Evolutionary conservation across 1,140 invertebrate species (phyloP), one percentile per base, ranked within the genome.

Genomic region (Heliothis subflexa): DNA sequence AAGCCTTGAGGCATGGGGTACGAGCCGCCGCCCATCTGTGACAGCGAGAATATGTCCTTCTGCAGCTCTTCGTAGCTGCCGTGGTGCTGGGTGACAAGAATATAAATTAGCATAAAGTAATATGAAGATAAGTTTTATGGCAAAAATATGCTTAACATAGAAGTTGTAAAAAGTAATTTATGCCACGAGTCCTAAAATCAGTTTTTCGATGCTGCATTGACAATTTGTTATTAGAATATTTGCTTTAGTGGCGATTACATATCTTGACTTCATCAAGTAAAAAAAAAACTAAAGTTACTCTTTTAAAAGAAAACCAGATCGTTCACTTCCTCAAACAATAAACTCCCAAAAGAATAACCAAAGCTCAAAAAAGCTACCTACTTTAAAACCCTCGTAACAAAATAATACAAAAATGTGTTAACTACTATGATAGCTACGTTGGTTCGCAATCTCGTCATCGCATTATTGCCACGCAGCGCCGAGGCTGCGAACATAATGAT

Each of bases 1-100:
- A 99, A 99, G 61, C 98, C 98, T 92, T 99, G 98, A 12, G 97
- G 97, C 97, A 99, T 98, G 10, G 98, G 97, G 95, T 99, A 99
- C 18, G 97, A 97, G 86, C 97, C 96, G 54, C 97, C 96, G 74
- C 97, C 97, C 98, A 99, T 99, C 96, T 98, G 96, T 14, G 97
- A 97, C 76, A 95, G 91, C 52, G 93, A 94, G 85, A 94, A 94
- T 76, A 93, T 94, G 75, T 94, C 93, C 82, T 94, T 93, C 76
- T 93, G 92, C 68, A 94, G 72, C 83, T 94, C 93, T 59, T 94
- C 93, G 83, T 94, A 94, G 78, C 91, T 94, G 47, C 93, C 93
- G 85, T 93, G 93, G 70, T 94, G 93, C 93, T 94, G 86, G 61
- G 40, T 12, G 49, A 45, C 0, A 40, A 64, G 52, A 28, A 14